Evolutionary conservation across 2,113 vertebrate genomes (phyloP).

Genomic region (Toxotes jaculatrix): DNA sequence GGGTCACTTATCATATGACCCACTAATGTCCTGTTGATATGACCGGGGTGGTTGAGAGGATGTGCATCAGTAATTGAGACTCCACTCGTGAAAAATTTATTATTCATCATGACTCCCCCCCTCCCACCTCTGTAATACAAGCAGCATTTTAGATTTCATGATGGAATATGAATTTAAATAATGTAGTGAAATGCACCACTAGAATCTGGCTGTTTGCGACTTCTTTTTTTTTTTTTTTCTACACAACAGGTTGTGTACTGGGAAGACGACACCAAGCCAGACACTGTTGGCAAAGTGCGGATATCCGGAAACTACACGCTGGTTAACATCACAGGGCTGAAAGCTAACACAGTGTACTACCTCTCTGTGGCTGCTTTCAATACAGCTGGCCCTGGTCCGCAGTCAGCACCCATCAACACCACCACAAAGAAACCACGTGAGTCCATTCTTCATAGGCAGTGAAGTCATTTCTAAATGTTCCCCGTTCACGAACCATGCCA

Average conservation of each 20-base stretch:
- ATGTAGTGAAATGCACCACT: slow-evolving; percentile 28
- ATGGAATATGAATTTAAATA: slow-evolving; percentile 47
- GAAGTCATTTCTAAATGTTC: slow-evolving; percentile 28
- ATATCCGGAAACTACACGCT: slow-evolving; percentile 90
- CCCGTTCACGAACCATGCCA: slow-evolving; percentile 14
- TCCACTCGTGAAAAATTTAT: slow-evolving; percentile 44
- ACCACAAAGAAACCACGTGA: slow-evolving; percentile 96
- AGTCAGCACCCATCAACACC: slow-evolving; percentile 89
- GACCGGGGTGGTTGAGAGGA: slow-evolving; percentile 28
- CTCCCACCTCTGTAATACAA: slow-evolving; percentile 45
- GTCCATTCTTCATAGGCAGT: slow-evolving; percentile 64
- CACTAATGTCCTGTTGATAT: slow-evolving; percentile 37
- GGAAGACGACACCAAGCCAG: slow-evolving; percentile 92
- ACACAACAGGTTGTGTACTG: slow-evolving; percentile 90
- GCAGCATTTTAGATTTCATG: slow-evolving; percentile 51
- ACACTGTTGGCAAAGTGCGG: slow-evolving; percentile 88
- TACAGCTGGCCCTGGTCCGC: slow-evolving; percentile 91
- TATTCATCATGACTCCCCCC: slow-evolving; percentile 44
- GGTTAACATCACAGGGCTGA: slow-evolving; percentile 88
- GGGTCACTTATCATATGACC: slow-evolving; percentile 33
- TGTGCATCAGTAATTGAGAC: slow-evolving; percentile 49
- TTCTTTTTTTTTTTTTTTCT: neutral
- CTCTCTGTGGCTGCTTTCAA: slow-evolving; percentile 93
- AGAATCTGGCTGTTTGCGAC: slow-evolving; percentile 1
- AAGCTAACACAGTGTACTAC: slow-evolving; percentile 89